Conservation (phyloP, 2,888 invertebrate genomes). For the Lissocephala sabroskyi region DNA sequence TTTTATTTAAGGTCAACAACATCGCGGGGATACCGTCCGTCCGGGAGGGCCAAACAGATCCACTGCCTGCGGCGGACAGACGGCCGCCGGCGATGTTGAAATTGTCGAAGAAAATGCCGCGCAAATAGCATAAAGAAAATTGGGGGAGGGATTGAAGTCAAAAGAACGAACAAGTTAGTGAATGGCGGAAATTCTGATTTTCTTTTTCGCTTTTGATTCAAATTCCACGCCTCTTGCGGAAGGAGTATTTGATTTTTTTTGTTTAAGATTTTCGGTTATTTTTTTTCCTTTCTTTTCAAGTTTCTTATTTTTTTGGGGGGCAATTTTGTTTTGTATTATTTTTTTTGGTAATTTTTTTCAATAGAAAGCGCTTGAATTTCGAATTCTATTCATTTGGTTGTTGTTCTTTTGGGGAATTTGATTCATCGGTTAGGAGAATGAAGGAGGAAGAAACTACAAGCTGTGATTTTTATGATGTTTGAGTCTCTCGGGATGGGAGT, state of each 20-base stretch:
- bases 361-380: no score
- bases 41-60: no score
- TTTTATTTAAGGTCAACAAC: constrained; percentile 11
- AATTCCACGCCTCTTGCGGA: constrained; percentile 34
- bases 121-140: background rate
- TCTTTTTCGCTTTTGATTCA: constrained; percentile 33
- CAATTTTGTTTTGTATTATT: constrained; percentile 24
- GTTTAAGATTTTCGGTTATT: constrained; percentile 34
- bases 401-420: constrained; percentile 29
- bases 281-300: background rate
- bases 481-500: background rate
- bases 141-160: background rate
- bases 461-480: constrained; percentile 35
- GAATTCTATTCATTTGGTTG: constrained; percentile 24
- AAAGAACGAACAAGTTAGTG: constrained; percentile 38
- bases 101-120: no score
- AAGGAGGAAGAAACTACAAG: constrained; percentile 56
- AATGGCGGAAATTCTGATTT: constrained; percentile 21
- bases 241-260: constrained; percentile 53
- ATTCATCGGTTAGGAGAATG: constrained; percentile 28
- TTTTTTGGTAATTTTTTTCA: constrained; percentile 37
- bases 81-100: no score
- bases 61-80: no score
- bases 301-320: constrained; percentile 12
- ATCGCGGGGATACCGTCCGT: no score